phyloP scores from a whole-genome alignment of 2,113 vertebrate species.

The Colaptes auratus region DNA sequence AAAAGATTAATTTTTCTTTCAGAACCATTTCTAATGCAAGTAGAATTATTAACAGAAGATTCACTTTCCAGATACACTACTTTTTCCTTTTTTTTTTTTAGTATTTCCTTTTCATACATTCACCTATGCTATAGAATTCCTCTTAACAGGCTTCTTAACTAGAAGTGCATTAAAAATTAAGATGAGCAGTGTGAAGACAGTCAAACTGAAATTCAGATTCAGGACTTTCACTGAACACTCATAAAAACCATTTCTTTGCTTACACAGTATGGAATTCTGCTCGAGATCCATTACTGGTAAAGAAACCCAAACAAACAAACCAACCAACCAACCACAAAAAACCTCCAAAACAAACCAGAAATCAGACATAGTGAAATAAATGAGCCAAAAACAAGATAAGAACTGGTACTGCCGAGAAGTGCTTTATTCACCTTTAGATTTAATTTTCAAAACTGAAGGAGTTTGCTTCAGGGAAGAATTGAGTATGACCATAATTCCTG shows the following conservation, averaged over 20 bases:
- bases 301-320: not conserved
- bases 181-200: not conserved
- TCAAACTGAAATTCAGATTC: not conserved
- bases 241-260: not conserved
- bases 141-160: not conserved
- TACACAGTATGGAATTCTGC: not conserved
- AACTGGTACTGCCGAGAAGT: not conserved
- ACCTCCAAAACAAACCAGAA: not conserved
- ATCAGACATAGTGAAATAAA: not conserved
- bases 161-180: not conserved
- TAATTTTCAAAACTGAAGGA: not conserved
- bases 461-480: not conserved
- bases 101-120: not conserved
- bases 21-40: not conserved
- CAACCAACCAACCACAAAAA: no score
- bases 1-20: not conserved
- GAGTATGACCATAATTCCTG: not conserved
- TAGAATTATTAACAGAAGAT: not conserved
- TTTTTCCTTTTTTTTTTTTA: no score
- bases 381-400: no score
- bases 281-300: not conserved
- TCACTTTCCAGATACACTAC: not conserved
- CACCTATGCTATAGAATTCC: not conserved
- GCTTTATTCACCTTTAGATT: not conserved
- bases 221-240: not conserved